Evolutionary conservation across 1,140 invertebrate genomes (phyloP).

Genomic region (Panagrolaimus sp.): DNA sequence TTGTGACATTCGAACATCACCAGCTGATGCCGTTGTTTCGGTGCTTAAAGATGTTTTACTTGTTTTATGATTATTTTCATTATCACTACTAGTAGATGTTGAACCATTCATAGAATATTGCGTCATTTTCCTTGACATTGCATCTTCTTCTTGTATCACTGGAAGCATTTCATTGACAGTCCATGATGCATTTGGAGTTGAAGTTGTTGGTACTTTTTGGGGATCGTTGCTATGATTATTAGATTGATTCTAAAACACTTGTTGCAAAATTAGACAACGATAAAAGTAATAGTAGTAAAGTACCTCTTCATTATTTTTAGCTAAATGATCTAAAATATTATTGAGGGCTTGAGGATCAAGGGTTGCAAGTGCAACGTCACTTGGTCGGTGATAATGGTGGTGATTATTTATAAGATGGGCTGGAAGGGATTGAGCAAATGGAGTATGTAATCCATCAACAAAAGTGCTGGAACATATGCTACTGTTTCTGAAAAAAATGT

Average conservation of each 20-base stretch:
- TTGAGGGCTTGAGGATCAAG: not conserved
- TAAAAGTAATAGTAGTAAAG: too few species aligned
- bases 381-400: too few species aligned
- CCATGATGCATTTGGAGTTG: slow-evolving; percentile 8
- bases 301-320: not conserved
- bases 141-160: slow-evolving; percentile 30
- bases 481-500: not conserved
- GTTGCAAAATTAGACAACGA: too few species aligned
- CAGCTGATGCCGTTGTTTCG: too few species aligned
- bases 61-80: too few species aligned
- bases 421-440: not conserved
- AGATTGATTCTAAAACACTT: not conserved
- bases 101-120: too few species aligned
- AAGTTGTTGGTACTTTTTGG: not conserved
- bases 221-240: not conserved
- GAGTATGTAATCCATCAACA: slow-evolving; percentile 1
- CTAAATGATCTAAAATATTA: not conserved
- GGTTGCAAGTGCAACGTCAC: too few species aligned
- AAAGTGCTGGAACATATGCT: not conserved
- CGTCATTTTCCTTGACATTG: slow-evolving; percentile 9
- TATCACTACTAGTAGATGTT: too few species aligned
- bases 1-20: too few species aligned
- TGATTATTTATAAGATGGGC: not conserved
- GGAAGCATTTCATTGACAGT: slow-evolving; percentile 34
- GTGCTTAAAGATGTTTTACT: too few species aligned